These are phyloP conservation scores for Galerucella calmariensis DNA, from an alignment of 2,888 invertebrate species.

Conservation along the genomic window DNA sequence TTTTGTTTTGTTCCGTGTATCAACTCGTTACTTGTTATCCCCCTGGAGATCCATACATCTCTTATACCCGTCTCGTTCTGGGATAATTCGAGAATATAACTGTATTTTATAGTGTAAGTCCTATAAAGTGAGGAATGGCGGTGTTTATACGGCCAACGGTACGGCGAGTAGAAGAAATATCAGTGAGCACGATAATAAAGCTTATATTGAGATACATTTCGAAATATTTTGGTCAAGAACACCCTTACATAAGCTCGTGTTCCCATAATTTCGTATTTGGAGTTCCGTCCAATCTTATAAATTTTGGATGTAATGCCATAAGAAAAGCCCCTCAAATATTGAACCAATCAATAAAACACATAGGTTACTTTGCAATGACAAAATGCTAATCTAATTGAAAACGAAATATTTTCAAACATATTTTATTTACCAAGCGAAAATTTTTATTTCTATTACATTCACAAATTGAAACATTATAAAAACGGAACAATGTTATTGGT, in stretches of 20 bases:
- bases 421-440: not conserved
- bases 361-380: not conserved
- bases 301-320: too few species aligned
- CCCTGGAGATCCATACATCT: conserved; percentile 46
- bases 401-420: too few species aligned
- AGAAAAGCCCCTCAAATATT: not conserved
- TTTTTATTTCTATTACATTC: conserved; percentile 12
- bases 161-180: not conserved
- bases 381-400: too few species aligned
- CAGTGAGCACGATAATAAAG: not conserved
- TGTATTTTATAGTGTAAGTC: conserved; percentile 40
- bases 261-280: not conserved
- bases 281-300: not conserved
- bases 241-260: not conserved
- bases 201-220: not conserved
- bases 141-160: conserved; percentile 24
- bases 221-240: too few species aligned
- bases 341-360: not conserved
- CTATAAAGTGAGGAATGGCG: conserved; percentile 25
- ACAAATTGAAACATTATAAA: conserved; percentile 21
- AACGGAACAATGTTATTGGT: conserved; percentile 9
- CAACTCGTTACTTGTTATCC: conserved; percentile 42
- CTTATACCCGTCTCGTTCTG: conserved; percentile 40
- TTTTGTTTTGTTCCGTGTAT: conserved; percentile 25
- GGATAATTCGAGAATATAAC: conserved; percentile 43